Percentiles rank a stretch among this genome's conserved stretches.
Evolutionary conservation across 2,113 vertebrate genomes (phyloP).

Genomic region (Calonectris borealis): DNA sequence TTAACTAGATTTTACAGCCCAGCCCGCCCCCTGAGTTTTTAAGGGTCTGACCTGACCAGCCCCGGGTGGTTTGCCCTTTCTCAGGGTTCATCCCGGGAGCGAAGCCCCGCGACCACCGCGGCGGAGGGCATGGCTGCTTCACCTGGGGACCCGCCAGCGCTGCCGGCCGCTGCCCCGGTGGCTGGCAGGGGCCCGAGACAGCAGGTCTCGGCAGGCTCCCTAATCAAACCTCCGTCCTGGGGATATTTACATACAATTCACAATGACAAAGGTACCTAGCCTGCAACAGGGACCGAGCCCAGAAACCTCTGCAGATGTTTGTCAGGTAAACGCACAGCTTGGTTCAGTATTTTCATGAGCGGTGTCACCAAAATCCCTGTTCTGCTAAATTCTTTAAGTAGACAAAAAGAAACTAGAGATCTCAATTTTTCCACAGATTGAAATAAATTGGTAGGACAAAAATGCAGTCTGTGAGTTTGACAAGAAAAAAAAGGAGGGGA

Average conservation of each 20-base stretch:
- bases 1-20: conserved; percentile 43
- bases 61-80: conserved; percentile 8
- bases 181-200: not conserved
- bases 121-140: not conserved
- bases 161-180: rapidly evolving
- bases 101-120: rapidly evolving
- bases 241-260: not conserved
- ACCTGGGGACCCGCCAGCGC: rapidly evolving
- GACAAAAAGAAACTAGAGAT: not conserved
- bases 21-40: not conserved
- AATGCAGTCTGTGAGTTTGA: not conserved
- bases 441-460: not conserved
- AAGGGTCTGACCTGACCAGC: not conserved
- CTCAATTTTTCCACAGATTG: not conserved
- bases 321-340: not conserved
- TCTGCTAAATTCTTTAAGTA: not conserved
- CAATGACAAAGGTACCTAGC: not conserved
- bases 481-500: not conserved
- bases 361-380: not conserved
- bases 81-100: conserved; percentile 21
- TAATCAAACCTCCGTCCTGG: not conserved
- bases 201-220: not conserved
- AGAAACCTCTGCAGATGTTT: not conserved
- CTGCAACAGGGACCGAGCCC: not conserved
- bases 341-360: not conserved